These are phyloP conservation scores for Diplazon laetatorius DNA, from an alignment of 2,888 invertebrate species.

Conservation along the genomic window DNA sequence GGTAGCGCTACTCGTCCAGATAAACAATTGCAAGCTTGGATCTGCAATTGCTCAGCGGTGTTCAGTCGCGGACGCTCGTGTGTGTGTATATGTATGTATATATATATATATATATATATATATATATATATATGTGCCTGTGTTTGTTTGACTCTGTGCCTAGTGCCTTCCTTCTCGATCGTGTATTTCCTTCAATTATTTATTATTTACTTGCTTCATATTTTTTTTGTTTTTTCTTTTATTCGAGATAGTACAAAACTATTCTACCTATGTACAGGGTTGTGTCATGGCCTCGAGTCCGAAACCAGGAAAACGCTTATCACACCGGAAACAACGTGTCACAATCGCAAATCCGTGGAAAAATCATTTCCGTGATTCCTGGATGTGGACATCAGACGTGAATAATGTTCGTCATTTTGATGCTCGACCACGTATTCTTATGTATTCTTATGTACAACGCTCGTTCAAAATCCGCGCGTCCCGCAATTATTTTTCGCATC, in stretches of 20 bases:
- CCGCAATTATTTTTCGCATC: neutral
- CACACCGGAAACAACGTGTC: conserved; percentile 10
- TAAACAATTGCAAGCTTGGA: conserved; percentile 4
- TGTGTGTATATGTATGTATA: conserved; percentile 50
- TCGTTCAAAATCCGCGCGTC: conserved; percentile 58
- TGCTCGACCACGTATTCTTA: conserved; percentile 61
- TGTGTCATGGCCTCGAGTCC: conserved; percentile 67
- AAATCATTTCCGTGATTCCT: conserved; percentile 53
- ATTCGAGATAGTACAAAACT: conserved; percentile 78
- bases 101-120: conserved; percentile 61
- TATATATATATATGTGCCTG: conserved; percentile 63
- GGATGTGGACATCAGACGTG: conserved; percentile 40
- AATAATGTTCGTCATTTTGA: conserved; percentile 32
- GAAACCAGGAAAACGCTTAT: conserved; percentile 17
- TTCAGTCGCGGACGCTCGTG: conserved; percentile 19
- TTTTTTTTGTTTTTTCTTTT: conserved; percentile 46
- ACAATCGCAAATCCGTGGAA: conserved; percentile 14
- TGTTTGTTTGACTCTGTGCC: conserved; percentile 18
- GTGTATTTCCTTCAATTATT: conserved; percentile 36
- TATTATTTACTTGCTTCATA: conserved; percentile 50
- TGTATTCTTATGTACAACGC: conserved; percentile 72
- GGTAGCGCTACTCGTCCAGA: neutral
- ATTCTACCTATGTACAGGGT: conserved; percentile 80
- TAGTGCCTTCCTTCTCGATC: conserved; percentile 17
- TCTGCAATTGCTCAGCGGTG: conserved; percentile 12